Percentiles rank a stretch among this genome's conserved stretches.
Conservation (phyloP, 1,140 invertebrate genomes). For the Lucilia cuprina region DNA sequence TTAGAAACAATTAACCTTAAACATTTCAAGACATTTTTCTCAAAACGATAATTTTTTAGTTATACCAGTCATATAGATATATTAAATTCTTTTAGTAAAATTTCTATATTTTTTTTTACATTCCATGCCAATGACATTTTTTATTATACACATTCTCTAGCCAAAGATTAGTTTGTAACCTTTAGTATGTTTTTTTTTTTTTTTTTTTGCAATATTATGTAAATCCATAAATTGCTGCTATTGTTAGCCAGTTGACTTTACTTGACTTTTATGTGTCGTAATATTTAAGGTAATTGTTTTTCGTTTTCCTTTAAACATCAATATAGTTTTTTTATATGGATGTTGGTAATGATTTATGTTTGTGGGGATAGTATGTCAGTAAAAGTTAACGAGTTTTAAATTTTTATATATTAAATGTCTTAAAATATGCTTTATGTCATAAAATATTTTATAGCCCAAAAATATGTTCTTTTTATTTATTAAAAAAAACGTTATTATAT, state of each 20-base stretch:
- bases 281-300: conserved; percentile 31
- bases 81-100: no score
- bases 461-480: background rate
- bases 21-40: no score
- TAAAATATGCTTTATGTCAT: background rate
- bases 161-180: background rate
- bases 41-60: no score
- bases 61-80: no score
- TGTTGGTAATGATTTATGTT: background rate
- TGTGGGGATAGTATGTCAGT: no score
- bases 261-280: conserved; percentile 25
- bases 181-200: background rate
- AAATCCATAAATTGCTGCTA: conserved; percentile 20
- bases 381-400: background rate
- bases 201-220: background rate
- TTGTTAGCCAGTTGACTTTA: conserved; percentile 25
- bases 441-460: background rate
- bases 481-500: background rate
- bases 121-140: no score
- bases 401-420: background rate
- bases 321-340: background rate
- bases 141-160: background rate
- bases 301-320: background rate
- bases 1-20: no score
- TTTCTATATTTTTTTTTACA: no score